These are phyloP conservation scores for Piaya cayana DNA, from an alignment of 2,113 vertebrate species.

Conservation along the genomic window DNA sequence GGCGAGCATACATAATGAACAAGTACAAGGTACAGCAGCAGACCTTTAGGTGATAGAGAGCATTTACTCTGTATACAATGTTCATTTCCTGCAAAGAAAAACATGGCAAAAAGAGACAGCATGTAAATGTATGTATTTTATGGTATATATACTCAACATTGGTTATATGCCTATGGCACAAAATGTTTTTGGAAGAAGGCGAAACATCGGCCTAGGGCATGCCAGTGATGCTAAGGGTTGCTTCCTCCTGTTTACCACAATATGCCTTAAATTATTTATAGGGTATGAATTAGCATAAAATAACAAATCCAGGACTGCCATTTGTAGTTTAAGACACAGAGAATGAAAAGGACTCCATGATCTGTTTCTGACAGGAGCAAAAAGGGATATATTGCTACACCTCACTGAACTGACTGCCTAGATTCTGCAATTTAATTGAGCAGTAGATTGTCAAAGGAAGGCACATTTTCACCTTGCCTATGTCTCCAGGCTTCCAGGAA, in stretches of 20 bases:
- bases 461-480: neutral
- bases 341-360: neutral
- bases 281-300: neutral
- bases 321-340: neutral
- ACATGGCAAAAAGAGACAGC: neutral
- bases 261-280: neutral
- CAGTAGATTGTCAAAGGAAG: neutral
- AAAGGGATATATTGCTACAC: neutral
- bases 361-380: neutral
- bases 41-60: neutral
- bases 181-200: neutral
- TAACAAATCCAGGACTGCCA: neutral
- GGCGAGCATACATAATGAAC: conserved; percentile 76
- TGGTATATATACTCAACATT: neutral
- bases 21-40: conserved; percentile 83
- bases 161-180: neutral
- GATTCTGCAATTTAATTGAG: neutral
- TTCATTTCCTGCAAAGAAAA: neutral
- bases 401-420: neutral
- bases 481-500: neutral
- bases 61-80: neutral
- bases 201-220: neutral
- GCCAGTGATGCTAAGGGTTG: neutral
- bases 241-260: neutral
- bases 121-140: neutral